Evolutionary conservation across 2,888 invertebrate genomes (phyloP).

Genomic region (Hemistola chrysoprasaria): DNA sequence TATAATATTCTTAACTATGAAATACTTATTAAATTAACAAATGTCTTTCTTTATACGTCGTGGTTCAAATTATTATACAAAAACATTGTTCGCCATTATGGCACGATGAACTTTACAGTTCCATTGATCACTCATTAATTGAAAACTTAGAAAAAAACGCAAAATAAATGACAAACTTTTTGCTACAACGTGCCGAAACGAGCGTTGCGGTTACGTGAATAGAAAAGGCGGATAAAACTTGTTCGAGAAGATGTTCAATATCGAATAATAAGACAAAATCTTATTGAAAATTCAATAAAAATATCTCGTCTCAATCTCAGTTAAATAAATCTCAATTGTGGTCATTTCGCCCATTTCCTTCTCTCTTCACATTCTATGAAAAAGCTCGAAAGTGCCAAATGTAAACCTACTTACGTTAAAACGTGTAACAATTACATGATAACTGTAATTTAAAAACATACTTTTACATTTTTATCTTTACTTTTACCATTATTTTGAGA

Average conservation of each 20-base stretch:
- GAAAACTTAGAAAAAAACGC: constrained; percentile 23
- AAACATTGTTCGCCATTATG: constrained; percentile 49
- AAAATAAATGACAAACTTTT: constrained; percentile 21
- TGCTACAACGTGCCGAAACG: constrained; percentile 17
- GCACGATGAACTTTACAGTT: constrained; percentile 45
- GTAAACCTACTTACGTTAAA: constrained; percentile 61
- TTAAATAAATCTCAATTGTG: not conserved
- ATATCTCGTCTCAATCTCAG: too few species aligned
- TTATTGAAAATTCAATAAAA: too few species aligned
- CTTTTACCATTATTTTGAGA: constrained; percentile 69
- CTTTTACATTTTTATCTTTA: constrained; percentile 54
- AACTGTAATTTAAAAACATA: constrained; percentile 66
- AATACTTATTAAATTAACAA: constrained; percentile 77
- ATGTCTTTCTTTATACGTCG: constrained; percentile 76
- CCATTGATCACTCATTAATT: constrained; percentile 43
- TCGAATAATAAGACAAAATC: too few species aligned
- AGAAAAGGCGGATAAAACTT: constrained; percentile 4
- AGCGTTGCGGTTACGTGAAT: constrained; percentile 9
- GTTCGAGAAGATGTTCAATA: too few species aligned
- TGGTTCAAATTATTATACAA: constrained; percentile 49
- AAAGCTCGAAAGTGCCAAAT: constrained; percentile 57
- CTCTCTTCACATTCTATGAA: constrained; percentile 20
- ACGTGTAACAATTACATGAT: constrained; percentile 66
- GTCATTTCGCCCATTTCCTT: constrained; percentile 10
- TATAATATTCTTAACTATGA: constrained; percentile 79